These are phyloP conservation scores for Beris chalybata DNA, from an alignment of 2,888 invertebrate genomes.

Conservation along the genomic window DNA sequence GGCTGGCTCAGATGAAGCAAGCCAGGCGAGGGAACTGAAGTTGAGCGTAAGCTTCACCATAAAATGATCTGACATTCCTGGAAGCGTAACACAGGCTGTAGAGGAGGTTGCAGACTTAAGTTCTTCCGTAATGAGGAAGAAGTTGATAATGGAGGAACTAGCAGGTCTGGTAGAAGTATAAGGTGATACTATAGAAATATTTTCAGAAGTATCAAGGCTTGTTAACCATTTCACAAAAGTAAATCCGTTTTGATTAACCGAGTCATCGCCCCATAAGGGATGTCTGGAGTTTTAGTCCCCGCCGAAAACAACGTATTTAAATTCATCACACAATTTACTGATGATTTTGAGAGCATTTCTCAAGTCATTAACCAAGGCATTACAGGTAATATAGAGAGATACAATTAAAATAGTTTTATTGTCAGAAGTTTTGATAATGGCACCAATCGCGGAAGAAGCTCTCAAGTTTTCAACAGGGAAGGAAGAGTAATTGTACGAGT, in stretches of 20 bases:
- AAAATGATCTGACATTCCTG: constrained; percentile 1
- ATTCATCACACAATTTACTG: too few relatives aligned
- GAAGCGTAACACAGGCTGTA: not conserved
- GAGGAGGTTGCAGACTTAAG: not conserved
- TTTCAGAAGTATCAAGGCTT: not conserved
- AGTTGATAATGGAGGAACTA: not conserved
- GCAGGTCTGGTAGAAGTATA: not conserved
- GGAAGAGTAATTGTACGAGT: too few relatives aligned
- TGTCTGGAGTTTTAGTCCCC: constrained; percentile 7
- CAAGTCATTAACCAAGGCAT: too few relatives aligned
- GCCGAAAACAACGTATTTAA: too few relatives aligned
- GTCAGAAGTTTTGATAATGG: too few relatives aligned
- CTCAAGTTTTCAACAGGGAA: too few relatives aligned
- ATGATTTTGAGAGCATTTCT: too few relatives aligned
- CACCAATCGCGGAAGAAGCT: too few relatives aligned
- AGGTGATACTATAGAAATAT: not conserved
- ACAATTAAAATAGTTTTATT: too few relatives aligned
- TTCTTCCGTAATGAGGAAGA: not conserved
- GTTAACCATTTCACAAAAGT: too few relatives aligned
- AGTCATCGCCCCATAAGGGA: not conserved
- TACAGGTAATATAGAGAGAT: too few relatives aligned
- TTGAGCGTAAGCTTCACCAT: not conserved
- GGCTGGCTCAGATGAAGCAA: not conserved
- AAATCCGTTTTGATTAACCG: not conserved
- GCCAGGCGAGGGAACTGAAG: not conserved